Base-by-base conservation (phyloP, 2,888 invertebrate species). In the Lydus trimaculatus region DNA sequence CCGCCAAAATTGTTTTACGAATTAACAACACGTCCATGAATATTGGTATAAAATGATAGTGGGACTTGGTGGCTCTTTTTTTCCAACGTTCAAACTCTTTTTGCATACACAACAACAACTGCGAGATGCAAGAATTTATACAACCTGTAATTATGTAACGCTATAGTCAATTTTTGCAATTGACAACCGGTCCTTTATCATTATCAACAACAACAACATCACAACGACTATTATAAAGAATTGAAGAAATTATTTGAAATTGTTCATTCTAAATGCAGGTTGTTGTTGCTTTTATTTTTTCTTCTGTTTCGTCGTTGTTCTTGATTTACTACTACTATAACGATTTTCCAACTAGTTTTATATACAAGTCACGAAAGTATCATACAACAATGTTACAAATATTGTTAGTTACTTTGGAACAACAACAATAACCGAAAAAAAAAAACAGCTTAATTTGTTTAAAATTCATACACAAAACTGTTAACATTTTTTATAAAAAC, bases 1-100 rank as follows among this genome's bases (percentile, higher is more conserved):
- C 69, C 69, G 69, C 63, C 69, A 69, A 69, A 52, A 69, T 65
- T 60, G 63, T 63, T 69, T 63, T 60, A 69, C 65, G 69, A 65
- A 69, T 69, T 65, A 65, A 56, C 65, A 69, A 65, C 65, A 60
- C 61, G 65, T 69, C 63, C 63, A 59, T 59, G 68, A 61, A 68
- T 62, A n/a, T n/a, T n/a, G n/a, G n/a, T n/a, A 68, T 52, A 52
- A 52, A 52, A 52, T 8, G 48, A 52, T 52, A 52, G 20, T 52
- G 20, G 48, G 17, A 7, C 5, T 17, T 17, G 17, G 36, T 43
- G 43, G n/a, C n/a, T 23, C 48, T 48, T 20, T 20, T 23, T 9
- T 20, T 20, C 5, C 33, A 7, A 5, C 7, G 9, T 33, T 33
- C n/a, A n/a, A n/a, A n/a, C n/a, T n/a, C 23, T 23, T 48, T 48